Conservation (phyloP, 64 coral and sea anemone species). For the Porites australiensis region DNA sequence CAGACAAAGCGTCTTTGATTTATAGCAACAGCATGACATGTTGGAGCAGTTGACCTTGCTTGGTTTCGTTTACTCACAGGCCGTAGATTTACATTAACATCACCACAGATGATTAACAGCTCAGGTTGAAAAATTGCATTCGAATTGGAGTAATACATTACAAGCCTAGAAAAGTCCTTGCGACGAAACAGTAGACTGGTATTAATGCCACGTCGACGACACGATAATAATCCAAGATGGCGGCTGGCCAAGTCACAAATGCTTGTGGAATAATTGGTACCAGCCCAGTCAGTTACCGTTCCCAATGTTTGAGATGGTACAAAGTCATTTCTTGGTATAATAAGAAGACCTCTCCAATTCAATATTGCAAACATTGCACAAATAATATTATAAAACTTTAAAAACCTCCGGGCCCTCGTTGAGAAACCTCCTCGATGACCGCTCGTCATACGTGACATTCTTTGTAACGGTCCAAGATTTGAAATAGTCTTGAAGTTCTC, state of each 20-base stretch:
- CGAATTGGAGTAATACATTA: neutral
- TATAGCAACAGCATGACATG: neutral
- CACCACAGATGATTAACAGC: too few species aligned
- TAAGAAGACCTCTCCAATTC: neutral
- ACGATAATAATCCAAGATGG: neutral
- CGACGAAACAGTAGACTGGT: neutral
- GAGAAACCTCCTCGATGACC: neutral
- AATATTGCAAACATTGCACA: conserved; percentile 11
- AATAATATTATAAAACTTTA: conserved; percentile 9
- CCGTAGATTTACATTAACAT: neutral
- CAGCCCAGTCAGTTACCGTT: neutral
- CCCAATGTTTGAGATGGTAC: neutral
- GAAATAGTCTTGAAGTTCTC: too few species aligned
- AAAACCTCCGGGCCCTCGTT: neutral
- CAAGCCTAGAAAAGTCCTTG: neutral
- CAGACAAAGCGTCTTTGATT: neutral
- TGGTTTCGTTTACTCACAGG: neutral
- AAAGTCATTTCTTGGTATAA: neutral
- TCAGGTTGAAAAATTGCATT: neutral
- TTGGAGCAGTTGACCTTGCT: neutral
- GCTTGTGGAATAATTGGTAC: neutral
- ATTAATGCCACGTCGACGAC: neutral
- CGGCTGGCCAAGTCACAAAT: neutral
- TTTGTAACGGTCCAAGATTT: too few species aligned
- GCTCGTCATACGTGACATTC: too few species aligned